phyloP scores from a whole-genome alignment of 2,888 invertebrate species.

The Pyrrhosoma nymphula region DNA sequence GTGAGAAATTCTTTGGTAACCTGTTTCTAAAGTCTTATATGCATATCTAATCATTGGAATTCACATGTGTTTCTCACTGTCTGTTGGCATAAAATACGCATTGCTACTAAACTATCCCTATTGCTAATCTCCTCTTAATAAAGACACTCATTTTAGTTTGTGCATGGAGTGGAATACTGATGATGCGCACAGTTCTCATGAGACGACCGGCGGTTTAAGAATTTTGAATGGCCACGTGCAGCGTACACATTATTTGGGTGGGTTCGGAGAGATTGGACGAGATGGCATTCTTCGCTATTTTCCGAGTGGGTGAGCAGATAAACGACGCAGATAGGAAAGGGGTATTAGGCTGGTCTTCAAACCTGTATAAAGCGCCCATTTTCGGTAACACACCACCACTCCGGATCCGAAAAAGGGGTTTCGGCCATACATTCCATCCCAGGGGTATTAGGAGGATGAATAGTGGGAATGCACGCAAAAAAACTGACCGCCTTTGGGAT shows the following conservation, averaged over 20 bases:
- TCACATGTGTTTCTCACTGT: too few species aligned
- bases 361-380: background rate
- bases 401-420: background rate
- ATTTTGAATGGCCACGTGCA: background rate
- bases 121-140: too few species aligned
- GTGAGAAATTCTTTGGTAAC: too few species aligned
- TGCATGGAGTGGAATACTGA: too few species aligned
- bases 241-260: background rate
- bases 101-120: too few species aligned
- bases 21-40: too few species aligned
- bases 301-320: background rate
- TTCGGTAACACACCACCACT: background rate
- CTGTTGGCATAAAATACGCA: too few species aligned
- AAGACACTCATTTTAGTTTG: too few species aligned
- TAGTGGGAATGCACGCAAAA: background rate
- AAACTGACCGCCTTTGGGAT: background rate
- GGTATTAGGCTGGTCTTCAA: background rate
- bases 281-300: background rate
- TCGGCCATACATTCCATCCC: background rate
- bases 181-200: too few species aligned
- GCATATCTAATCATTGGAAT: too few species aligned
- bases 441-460: conserved; percentile 22
- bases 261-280: background rate
- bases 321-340: background rate
- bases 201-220: background rate